These are phyloP conservation scores for Digitonthophagus gazella DNA, from an alignment of 2,888 invertebrate species.

Conservation along the genomic window DNA sequence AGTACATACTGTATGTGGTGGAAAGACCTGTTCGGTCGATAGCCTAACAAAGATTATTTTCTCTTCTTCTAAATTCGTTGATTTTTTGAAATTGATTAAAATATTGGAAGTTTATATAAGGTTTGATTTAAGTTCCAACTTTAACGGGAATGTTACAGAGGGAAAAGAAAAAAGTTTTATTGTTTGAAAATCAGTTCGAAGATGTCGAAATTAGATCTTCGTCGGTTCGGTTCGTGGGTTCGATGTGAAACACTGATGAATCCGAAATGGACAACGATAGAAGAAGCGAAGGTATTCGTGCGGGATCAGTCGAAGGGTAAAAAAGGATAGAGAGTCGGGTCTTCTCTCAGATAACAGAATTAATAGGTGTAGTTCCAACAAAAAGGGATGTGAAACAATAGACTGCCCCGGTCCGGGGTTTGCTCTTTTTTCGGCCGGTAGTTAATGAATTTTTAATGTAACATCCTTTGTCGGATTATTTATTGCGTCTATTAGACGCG, in stretches of 20 bases:
- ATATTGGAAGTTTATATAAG: no score
- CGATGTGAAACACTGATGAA: background rate
- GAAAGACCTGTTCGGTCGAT: no score
- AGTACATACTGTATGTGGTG: no score
- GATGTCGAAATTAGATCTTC: background rate
- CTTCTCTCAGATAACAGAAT: background rate
- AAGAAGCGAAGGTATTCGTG: background rate
- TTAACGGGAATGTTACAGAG: no score
- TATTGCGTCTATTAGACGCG: slow-evolving; percentile 2
- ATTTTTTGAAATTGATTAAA: no score
- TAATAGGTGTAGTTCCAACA: background rate
- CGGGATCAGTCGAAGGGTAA: background rate
- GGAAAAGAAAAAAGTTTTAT: background rate
- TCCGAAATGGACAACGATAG: background rate
- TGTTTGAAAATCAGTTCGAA: background rate
- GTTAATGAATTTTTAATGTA: slow-evolving; percentile 15
- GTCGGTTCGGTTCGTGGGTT: background rate
- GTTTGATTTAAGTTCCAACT: no score
- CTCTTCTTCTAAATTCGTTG: no score
- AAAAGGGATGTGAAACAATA: background rate
- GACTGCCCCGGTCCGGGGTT: background rate
- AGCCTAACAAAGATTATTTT: no score
- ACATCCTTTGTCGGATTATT: slow-evolving; percentile 6
- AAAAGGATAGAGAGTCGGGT: background rate
- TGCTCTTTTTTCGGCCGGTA: background rate